Evolutionary conservation across 1,140 invertebrate genomes (phyloP).

Genomic region (Zaprionus nigranus): DNA sequence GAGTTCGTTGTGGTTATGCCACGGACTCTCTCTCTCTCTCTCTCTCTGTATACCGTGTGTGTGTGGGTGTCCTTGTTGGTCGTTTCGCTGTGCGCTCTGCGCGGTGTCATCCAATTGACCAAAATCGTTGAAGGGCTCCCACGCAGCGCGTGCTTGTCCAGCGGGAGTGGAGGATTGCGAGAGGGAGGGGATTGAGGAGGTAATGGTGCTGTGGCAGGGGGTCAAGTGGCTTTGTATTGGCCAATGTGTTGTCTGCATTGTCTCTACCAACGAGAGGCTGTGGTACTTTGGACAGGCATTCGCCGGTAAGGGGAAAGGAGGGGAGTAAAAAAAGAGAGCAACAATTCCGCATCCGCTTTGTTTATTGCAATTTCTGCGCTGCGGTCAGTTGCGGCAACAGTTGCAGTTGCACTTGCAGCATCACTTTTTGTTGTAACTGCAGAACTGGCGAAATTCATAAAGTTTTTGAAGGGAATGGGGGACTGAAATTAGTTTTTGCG

Average conservation of each 20-base stretch:
- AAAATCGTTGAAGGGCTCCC: constrained; percentile 61
- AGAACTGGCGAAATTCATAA: constrained; percentile 67
- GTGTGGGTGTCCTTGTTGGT: constrained; percentile 25
- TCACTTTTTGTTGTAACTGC: constrained; percentile 42
- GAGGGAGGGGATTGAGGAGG: not conserved
- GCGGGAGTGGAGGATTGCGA: not conserved
- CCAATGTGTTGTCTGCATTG: constrained; percentile 18
- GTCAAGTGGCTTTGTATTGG: constrained; percentile 33
- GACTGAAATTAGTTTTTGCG: constrained; percentile 68
- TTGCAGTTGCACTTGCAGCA: constrained; percentile 42
- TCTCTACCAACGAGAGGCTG: constrained; percentile 8
- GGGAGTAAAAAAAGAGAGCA: constrained; percentile 33
- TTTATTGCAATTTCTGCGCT: constrained; percentile 66
- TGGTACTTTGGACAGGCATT: not conserved
- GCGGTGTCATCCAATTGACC: constrained; percentile 64
- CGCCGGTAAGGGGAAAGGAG: not conserved
- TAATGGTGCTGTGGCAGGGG: not conserved
- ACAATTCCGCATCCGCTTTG: constrained; percentile 66
- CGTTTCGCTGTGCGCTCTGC: constrained; percentile 8
- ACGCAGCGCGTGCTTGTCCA: constrained; percentile 11
- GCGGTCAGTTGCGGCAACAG: constrained; percentile 52
- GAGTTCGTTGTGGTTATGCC: constrained; percentile 64
- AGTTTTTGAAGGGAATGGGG: constrained; percentile 57
- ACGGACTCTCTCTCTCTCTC: not conserved
- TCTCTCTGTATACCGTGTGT: not conserved